These are phyloP conservation scores for Pherbina coryleti DNA, from an alignment of 2,888 invertebrate species.

Conservation along the genomic window DNA sequence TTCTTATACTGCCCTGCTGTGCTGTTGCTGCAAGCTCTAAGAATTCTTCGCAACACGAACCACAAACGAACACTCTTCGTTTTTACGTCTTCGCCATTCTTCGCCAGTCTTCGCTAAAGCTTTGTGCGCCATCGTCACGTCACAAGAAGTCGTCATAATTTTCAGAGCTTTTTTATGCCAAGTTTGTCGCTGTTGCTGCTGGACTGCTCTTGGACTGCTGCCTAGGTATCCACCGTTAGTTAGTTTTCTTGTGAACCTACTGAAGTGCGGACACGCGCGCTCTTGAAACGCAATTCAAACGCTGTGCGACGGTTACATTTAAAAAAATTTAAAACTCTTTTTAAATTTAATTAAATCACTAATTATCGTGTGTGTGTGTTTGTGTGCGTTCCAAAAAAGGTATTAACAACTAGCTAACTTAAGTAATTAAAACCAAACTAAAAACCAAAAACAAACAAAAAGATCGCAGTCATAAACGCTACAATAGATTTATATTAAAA, in stretches of 20 bases:
- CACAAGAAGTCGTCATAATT: neutral
- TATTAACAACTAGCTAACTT: neutral
- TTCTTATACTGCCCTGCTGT: no score
- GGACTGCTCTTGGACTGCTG: conserved; percentile 42
- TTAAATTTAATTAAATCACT: neutral
- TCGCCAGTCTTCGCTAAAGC: conserved; percentile 4
- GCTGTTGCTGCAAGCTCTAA: no score
- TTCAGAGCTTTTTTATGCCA: neutral
- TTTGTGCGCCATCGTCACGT: neutral
- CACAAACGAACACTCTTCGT: neutral
- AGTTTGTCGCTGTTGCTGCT: neutral
- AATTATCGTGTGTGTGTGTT: conserved; percentile 12
- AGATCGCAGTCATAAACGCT: neutral
- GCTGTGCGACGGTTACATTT: neutral
- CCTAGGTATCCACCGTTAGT: conserved; percentile 50
- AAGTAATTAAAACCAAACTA: neutral
- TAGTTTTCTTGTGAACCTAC: conserved; percentile 52
- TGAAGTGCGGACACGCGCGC: conserved; percentile 48
- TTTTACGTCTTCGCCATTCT: neutral
- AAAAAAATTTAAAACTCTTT: neutral
- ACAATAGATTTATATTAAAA: neutral
- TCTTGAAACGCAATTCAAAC: conserved; percentile 12
- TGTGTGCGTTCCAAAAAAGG: conserved; percentile 10
- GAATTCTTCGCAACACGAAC: neutral
- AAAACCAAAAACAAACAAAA: neutral